Base-by-base conservation (phyloP, 2,113 vertebrate species). In the Percina caprodes region DNA sequence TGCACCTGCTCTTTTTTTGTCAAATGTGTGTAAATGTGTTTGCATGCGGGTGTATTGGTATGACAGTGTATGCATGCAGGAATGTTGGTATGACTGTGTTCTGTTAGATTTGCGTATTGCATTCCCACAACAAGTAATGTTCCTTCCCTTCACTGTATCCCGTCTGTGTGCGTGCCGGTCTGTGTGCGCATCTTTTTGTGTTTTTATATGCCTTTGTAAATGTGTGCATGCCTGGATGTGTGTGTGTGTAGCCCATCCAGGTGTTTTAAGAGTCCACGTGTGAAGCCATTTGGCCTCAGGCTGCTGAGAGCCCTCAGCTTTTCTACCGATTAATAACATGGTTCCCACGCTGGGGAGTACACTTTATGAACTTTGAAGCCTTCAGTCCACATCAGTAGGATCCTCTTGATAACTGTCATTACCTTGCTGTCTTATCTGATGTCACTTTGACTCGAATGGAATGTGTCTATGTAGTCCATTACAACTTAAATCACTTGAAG, bases 381-480 rank as follows among this genome's bases (percentile, higher is more conserved):
- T 72, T 60, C 48, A 5, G 69, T 86, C 78, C 52, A 89, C 91
- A 89, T 86, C 78, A 88, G 0, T 71, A 24, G 59, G 12, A 74
- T 88, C 70, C 52, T n/a, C 67, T 71, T 74, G 82, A 90, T 89
- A 71, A 85, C 89, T 79, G 87, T 92, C 88, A 92, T 93, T 93
- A 93, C 60, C 7, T 52, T 14, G n/a, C 59, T n/a, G 52, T 82
- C 61, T 86, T 86, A 83, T 89, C 87, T 88, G 83, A 84, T 86
- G 88, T 74, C 60, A 54, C 65, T 81, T 85, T 80, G 77, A 77
- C 86, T 73, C 39, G 61, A 52, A 67, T 48, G 85, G 83, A 87
- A 88, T 91, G 85, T 18, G 30, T 56, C 21, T 51, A 0, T 26
- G 3, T 4, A 15, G 39, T 60, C 18, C 14, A 18, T 51, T 61